These are phyloP conservation scores for Biston stratarius DNA, from an alignment of 2,888 invertebrate genomes.

Conservation along the genomic window DNA sequence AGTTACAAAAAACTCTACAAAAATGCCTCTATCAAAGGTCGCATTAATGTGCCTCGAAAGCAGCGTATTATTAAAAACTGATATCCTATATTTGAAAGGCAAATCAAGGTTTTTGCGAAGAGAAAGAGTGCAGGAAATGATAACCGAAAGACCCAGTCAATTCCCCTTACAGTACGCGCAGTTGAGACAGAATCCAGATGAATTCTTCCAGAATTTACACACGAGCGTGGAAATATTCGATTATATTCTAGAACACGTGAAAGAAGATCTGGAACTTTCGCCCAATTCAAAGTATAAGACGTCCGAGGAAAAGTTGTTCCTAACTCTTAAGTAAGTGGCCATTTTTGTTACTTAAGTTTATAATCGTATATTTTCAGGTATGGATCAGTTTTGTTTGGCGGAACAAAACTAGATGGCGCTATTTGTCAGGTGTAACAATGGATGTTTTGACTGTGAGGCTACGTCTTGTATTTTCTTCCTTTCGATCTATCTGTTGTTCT, in stretches of 20 bases:
- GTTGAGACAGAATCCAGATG: conserved; percentile 23
- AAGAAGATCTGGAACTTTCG: conserved; percentile 15
- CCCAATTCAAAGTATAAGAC: conserved; percentile 24
- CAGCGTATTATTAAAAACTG: conserved; percentile 31
- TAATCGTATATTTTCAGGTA: neutral
- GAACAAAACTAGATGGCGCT: neutral
- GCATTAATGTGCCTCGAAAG: conserved; percentile 39
- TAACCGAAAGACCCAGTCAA: conserved; percentile 6
- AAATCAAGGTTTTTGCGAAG: conserved; percentile 20
- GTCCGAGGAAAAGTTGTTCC: conserved; percentile 39
- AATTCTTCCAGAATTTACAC: conserved; percentile 34
- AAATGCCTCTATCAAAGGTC: conserved; percentile 39
- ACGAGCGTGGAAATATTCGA: conserved; percentile 37
- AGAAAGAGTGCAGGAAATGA: neutral
- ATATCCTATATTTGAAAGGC: conserved; percentile 30
- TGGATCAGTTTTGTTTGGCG: neutral
- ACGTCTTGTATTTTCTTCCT: no score
- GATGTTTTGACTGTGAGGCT: no score
- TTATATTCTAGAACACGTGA: conserved; percentile 39
- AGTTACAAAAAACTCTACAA: conserved; percentile 3
- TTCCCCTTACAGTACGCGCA: conserved; percentile 19
- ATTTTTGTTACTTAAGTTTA: neutral
- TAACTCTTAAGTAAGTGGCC: conserved; percentile 37
- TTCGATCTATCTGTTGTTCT: no score
- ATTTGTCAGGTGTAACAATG: no score